phyloP scores from a whole-genome alignment of 2,888 invertebrate species.

The Rhagophthalmus giganteus region DNA sequence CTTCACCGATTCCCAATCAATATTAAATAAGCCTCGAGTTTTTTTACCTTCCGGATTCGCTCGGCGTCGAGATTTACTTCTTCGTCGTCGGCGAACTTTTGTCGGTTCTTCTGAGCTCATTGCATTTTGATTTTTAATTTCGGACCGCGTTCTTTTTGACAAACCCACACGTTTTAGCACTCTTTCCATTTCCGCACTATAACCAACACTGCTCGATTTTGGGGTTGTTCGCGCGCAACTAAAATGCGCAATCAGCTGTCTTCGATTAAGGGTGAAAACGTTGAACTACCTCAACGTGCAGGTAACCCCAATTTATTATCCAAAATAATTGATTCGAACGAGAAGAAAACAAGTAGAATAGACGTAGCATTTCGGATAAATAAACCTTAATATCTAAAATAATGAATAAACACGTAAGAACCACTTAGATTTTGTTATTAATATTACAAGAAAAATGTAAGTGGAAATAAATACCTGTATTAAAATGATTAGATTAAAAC shows the following conservation, averaged over 20 bases:
- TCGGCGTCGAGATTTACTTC: slow-evolving; percentile 49
- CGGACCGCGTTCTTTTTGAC: slow-evolving; percentile 48
- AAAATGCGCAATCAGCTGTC: slow-evolving; percentile 45
- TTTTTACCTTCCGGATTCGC: slow-evolving; percentile 45
- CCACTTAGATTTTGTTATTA: too few relatives aligned
- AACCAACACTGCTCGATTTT: slow-evolving; percentile 42
- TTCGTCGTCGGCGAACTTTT: slow-evolving; percentile 44
- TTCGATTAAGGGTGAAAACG: slow-evolving; percentile 30
- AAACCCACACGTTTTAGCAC: slow-evolving; percentile 55
- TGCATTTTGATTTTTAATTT: slow-evolving; percentile 28
- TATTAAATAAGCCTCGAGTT: slow-evolving; percentile 54
- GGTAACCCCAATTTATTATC: slow-evolving; percentile 14
- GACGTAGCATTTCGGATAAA: too few relatives aligned
- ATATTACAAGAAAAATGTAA: too few relatives aligned
- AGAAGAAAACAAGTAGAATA: too few relatives aligned
- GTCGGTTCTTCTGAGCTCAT: slow-evolving; percentile 31
- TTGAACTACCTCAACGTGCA: slow-evolving; percentile 27
- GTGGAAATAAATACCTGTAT: too few relatives aligned
- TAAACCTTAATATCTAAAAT: too few relatives aligned
- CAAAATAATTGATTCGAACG: slow-evolving; percentile 8
- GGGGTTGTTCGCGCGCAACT: slow-evolving; percentile 38
- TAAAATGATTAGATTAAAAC: too few relatives aligned
- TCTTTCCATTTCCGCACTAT: slow-evolving; percentile 53
- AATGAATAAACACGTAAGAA: too few relatives aligned
- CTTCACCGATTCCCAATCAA: slow-evolving; percentile 61